Percentiles rank a stretch among this genome's conserved stretches.
phyloP scores from a whole-genome alignment of 2,888 invertebrate species.

The Watsonalla binaria region DNA sequence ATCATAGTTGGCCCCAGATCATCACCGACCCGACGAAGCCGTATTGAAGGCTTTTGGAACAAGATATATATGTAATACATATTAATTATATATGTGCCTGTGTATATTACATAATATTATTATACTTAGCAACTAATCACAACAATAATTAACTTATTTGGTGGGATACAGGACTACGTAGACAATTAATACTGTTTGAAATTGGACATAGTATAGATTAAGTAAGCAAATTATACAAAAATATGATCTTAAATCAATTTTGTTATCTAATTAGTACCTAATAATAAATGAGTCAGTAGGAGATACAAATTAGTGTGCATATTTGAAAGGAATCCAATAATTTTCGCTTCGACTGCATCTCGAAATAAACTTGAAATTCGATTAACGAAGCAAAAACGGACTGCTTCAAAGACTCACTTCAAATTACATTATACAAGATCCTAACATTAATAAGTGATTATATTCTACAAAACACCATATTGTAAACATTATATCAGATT shows the following conservation, averaged over 20 bases:
- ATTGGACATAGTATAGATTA: too few species aligned
- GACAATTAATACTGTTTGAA: background rate
- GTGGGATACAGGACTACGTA: constrained; percentile 7
- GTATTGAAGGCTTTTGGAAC: constrained; percentile 70
- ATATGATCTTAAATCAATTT: too few species aligned
- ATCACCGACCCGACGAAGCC: constrained; percentile 46
- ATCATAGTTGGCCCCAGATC: too few species aligned
- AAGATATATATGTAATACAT: background rate
- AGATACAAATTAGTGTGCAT: too few species aligned
- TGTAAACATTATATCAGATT: constrained; percentile 45
- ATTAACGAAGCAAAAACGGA: constrained; percentile 24
- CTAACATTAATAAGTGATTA: constrained; percentile 10
- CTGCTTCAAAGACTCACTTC: constrained; percentile 19
- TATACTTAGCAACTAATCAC: constrained; percentile 71
- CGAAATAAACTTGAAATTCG: background rate
- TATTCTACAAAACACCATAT: constrained; percentile 55
- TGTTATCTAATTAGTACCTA: too few species aligned
- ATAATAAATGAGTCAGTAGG: too few species aligned
- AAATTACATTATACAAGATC: constrained; percentile 25
- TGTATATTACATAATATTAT: constrained; percentile 42
- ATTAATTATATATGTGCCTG: background rate
- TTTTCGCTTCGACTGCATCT: constrained; percentile 24
- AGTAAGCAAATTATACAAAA: too few species aligned
- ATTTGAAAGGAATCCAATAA: too few species aligned
- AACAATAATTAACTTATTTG: constrained; percentile 50